Percentiles rank a stretch among this genome's conserved stretches.
Conservation (phyloP, 1,140 invertebrate species). For the Phthorimaea operculella region DNA sequence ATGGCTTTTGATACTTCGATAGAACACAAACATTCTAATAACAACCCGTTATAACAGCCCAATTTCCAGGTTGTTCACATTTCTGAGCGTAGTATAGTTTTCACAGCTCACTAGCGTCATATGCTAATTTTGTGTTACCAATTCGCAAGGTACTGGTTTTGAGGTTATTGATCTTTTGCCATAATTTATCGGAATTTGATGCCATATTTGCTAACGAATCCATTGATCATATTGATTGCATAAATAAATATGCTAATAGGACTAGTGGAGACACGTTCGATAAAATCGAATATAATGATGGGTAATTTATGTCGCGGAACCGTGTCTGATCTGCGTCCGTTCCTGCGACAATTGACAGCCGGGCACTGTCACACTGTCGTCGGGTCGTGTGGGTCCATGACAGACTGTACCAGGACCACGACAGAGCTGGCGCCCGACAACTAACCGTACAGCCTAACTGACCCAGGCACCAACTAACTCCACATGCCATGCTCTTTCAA, state of each 20-base stretch:
- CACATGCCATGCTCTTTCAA: too few species aligned
- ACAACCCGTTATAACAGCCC: too few species aligned
- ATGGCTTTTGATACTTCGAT: too few species aligned
- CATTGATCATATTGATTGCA: not conserved
- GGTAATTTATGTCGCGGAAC: not conserved
- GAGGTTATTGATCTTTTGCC: constrained; percentile 20
- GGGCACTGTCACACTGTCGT: not conserved
- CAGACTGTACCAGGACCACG: too few species aligned
- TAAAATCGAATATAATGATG: not conserved
- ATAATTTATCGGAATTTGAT: not conserved
- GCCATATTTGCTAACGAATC: not conserved
- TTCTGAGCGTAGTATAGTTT: too few species aligned
- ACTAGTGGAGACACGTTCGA: not conserved
- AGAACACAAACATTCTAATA: too few species aligned
- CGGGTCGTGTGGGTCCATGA: not conserved
- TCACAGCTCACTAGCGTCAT: too few species aligned
- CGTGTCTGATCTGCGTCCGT: not conserved
- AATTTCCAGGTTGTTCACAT: too few species aligned
- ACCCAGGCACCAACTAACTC: not conserved
- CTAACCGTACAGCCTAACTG: not conserved
- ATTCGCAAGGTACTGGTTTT: constrained; percentile 18
- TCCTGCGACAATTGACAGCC: not conserved
- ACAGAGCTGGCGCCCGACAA: not conserved
- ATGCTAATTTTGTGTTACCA: not conserved
- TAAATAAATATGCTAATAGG: not conserved